Percentiles rank a stretch among this genome's conserved stretches.
Conservation (phyloP, 2,113 vertebrate species). For the Ptilonorhynchus violaceus region DNA sequence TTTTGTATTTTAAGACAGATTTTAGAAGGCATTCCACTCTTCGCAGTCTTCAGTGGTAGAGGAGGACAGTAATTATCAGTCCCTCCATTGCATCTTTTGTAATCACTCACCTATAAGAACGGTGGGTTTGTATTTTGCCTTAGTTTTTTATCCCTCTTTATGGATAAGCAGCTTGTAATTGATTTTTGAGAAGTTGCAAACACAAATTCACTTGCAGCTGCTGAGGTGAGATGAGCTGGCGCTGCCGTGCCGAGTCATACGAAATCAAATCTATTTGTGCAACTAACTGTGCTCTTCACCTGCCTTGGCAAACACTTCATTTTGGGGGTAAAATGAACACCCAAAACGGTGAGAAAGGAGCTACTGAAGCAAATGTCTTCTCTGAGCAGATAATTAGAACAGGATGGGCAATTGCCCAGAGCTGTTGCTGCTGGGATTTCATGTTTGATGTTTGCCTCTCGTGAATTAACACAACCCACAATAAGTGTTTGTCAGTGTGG, state of each 20-base stretch:
- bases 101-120: background rate
- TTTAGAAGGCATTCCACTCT: background rate
- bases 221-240: background rate
- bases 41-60: background rate
- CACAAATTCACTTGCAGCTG: background rate
- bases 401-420: background rate
- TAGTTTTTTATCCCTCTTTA: background rate
- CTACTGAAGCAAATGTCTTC: background rate
- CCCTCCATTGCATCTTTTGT: background rate
- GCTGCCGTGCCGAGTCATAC: fast-evolving
- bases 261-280: background rate
- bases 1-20: background rate
- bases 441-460: background rate
- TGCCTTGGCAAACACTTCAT: background rate
- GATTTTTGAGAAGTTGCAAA: background rate
- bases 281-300: background rate
- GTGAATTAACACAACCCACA: background rate
- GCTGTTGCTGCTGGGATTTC: background rate
- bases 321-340: background rate
- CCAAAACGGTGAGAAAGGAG: background rate
- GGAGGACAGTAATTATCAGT: background rate
- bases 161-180: background rate
- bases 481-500: background rate
- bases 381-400: background rate
- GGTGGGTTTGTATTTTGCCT: fast-evolving